Evolutionary conservation across 2,888 invertebrate genomes (phyloP).

Genomic region (Ornithoptera alexandrae): DNA sequence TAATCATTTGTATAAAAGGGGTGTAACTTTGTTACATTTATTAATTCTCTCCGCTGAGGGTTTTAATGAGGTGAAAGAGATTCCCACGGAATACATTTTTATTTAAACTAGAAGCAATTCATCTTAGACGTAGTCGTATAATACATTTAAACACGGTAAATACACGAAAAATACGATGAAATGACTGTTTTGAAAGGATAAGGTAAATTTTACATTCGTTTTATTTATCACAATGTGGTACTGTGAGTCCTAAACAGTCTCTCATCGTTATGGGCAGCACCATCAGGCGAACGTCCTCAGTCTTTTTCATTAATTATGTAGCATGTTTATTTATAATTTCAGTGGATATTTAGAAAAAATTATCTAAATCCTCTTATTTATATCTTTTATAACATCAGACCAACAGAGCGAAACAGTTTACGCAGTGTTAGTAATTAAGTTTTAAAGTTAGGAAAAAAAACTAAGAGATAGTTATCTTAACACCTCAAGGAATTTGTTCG

Average conservation of each 20-base stretch:
- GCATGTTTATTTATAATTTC: no score
- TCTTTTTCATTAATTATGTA: no score
- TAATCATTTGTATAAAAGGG: neutral
- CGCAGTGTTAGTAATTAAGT: slow-evolving; percentile 9
- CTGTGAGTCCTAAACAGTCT: no score
- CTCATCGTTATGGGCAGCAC: no score
- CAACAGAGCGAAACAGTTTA: slow-evolving; percentile 10
- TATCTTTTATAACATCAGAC: slow-evolving; percentile 12
- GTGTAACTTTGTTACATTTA: neutral
- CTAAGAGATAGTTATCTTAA: slow-evolving; percentile 19
- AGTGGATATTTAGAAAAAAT: no score
- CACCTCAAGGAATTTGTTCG: slow-evolving; percentile 11
- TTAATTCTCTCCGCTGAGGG: neutral
- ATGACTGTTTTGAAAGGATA: no score
- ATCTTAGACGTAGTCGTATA: neutral
- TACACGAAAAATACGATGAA: neutral
- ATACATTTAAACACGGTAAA: neutral
- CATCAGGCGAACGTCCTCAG: no score
- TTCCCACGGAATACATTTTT: neutral
- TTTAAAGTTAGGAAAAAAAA: slow-evolving; percentile 7
- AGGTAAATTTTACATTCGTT: no score
- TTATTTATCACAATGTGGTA: no score
- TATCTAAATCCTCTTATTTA: neutral
- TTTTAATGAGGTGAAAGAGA: neutral
- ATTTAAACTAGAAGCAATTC: neutral